A percentile compares a stretch with the other conserved stretches of the same genome.
Conservation (phyloP, 2,888 invertebrate species). For the Drosophila subsilvestris region DNA sequence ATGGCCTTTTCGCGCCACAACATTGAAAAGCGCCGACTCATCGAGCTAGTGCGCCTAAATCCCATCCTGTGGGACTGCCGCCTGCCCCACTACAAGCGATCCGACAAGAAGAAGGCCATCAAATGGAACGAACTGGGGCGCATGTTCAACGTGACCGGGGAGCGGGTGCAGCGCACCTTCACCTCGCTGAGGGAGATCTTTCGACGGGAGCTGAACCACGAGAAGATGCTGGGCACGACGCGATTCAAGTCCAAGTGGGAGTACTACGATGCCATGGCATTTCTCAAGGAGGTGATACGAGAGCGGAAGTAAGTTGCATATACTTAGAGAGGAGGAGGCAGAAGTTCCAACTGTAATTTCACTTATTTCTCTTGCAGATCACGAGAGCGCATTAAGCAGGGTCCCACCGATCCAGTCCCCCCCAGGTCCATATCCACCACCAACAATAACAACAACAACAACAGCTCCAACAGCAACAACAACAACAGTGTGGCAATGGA, state of each 20-base stretch:
- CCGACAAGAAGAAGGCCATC: conserved; percentile 82
- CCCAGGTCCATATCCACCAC: background rate
- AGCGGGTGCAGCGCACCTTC: conserved; percentile 82
- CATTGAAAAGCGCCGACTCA: conserved; percentile 83
- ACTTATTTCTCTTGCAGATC: conserved; percentile 61
- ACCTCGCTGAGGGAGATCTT: conserved; percentile 82
- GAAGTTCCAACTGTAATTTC: background rate
- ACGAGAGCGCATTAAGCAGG: conserved; percentile 73
- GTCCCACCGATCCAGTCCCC: conserved; percentile 11
- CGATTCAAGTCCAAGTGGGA: conserved; percentile 83
- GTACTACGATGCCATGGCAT: conserved; percentile 82
- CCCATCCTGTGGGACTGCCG: conserved; percentile 83
- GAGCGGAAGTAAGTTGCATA: conserved; percentile 80
- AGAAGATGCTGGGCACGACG: conserved; percentile 79
- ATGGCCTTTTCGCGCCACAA: conserved; percentile 83
- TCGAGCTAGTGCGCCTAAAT: conserved; percentile 82
- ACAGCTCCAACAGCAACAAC: conserved; percentile 44
- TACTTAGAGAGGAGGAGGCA: too few species aligned
- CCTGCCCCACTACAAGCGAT: conserved; percentile 82
- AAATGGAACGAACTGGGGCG: conserved; percentile 83
- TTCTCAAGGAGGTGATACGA: conserved; percentile 82
- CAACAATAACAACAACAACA: conserved; percentile 29
- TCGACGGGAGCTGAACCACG: conserved; percentile 81
- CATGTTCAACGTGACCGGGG: conserved; percentile 81
- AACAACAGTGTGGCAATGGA: conserved; percentile 66